Conservation (phyloP, 2,797 vertebrate species). For the Gymnodraco acuticeps region DNA sequence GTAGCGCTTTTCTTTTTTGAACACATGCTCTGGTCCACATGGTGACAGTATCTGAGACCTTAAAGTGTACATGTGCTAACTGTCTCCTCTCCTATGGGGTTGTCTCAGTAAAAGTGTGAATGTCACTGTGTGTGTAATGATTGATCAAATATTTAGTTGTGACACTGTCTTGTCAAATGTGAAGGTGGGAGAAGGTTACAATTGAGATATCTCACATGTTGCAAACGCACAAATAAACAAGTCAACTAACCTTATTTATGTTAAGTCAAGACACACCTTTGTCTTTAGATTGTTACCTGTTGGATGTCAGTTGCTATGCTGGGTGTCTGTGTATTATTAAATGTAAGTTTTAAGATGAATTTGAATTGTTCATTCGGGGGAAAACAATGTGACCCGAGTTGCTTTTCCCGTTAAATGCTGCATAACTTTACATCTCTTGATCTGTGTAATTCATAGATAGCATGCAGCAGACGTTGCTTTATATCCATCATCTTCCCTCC, state of each 20-base stretch:
- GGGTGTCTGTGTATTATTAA: not conserved
- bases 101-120: not conserved
- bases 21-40: not conserved
- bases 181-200: not conserved
- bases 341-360: not conserved
- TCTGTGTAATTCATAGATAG: not conserved
- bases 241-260: not conserved
- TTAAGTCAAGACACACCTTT: not conserved
- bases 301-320: not conserved
- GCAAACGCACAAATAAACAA: not conserved
- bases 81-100: constrained; percentile 3
- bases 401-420: not conserved
- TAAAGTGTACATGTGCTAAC: not conserved
- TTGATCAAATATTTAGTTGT: not conserved
- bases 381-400: too few relatives aligned
- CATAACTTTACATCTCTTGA: not conserved
- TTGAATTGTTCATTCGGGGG: not conserved
- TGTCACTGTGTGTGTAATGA: not conserved
- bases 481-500: not conserved
- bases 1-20: not conserved
- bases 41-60: not conserved
- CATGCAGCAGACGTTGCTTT: not conserved
- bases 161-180: too few relatives aligned
- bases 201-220: not conserved
- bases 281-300: not conserved